Evolutionary conservation across 1,140 invertebrate species (phyloP), one percentile per base, ranked within the genome.

Genomic region (Drosophila orosa): DNA sequence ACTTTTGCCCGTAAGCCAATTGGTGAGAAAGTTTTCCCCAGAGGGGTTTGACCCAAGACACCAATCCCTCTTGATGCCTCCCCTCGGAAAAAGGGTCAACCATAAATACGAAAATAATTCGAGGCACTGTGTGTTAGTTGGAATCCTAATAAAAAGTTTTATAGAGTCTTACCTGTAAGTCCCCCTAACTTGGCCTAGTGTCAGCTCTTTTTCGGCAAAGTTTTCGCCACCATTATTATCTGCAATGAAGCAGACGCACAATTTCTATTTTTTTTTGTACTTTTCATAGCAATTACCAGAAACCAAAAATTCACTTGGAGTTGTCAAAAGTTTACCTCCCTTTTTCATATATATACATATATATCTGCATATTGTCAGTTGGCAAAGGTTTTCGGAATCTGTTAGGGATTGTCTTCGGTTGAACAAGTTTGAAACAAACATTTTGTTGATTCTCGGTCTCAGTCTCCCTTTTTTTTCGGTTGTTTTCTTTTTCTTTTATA

Each of bases 21-120:
- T 75, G 83, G 31, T 35, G 68, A 78, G 65, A 86, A 86, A 75
- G 59, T 86, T 86, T 74, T 47, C 39, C 19, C 39, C 44, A 33
- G 52, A 44, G 50, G 31, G 60, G 25, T 15, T 72, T 39, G 39
- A 27, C 25, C 63, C 19, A 33, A 42, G 27, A 31, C 5, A n/a
- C 24, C 31, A 29, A 24, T 45, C 22, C 42, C 42, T 45, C 42
- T 19, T 22, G 39, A 24, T 24, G 22, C 5, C 22, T 13, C 7
- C 35, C 22, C 22, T 35, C 12, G 31, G 27, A 35, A 45, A 68
- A 66, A 74, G 82, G 78, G 78, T 75, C 82, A 82, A 52, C 78
- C 75, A 87, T 87, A 86, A 86, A 82, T 86, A 86, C 78, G 75
- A 79, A 87, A 86, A 82, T 87, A 87, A 82, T 87, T 79, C 71